phyloP scores from a whole-genome alignment of 2,797 vertebrate genomes.

The Notamacropus eugenii region DNA sequence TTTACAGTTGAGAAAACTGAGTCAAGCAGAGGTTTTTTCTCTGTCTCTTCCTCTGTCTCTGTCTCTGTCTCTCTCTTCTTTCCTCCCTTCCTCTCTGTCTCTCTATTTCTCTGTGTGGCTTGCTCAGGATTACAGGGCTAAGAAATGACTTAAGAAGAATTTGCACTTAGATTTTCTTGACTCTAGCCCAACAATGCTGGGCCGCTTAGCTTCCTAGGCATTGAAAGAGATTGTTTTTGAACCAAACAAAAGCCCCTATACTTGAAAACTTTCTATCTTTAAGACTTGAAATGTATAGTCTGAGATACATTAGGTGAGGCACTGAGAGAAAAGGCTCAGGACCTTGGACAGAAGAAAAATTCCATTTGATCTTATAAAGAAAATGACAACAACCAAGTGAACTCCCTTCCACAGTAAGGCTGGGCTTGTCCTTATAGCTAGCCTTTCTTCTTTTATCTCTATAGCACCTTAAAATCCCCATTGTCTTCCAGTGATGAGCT shows the following conservation, averaged over 20 bases:
- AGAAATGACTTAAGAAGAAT: not conserved
- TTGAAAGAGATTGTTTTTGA: not conserved
- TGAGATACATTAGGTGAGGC: not conserved
- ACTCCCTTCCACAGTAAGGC: not conserved
- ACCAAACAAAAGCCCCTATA: not conserved
- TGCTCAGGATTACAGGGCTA: not conserved
- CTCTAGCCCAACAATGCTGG: not conserved
- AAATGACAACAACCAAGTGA: constrained; percentile 19
- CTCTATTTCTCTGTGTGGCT: not conserved
- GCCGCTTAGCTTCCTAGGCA: not conserved
- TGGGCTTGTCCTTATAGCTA: constrained; percentile 6
- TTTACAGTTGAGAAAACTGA: not conserved
- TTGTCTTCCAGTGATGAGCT: constrained; percentile 24
- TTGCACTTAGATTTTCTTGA: not conserved
- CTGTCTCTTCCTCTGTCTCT: no score
- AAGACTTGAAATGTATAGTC: constrained; percentile 9
- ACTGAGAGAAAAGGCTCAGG: constrained; percentile 35
- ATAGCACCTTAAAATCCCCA: constrained; percentile 12
- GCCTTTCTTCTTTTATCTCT: constrained; percentile 22
- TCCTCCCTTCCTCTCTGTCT: no score
- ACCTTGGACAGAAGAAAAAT: constrained; percentile 21
- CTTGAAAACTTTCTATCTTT: not conserved
- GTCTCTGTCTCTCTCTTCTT: no score
- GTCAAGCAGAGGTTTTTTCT: not conserved
- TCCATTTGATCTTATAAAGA: constrained; percentile 5